These are phyloP conservation scores for Leucophenga montana DNA, from an alignment of 2,888 invertebrate genomes.

Conservation along the genomic window DNA sequence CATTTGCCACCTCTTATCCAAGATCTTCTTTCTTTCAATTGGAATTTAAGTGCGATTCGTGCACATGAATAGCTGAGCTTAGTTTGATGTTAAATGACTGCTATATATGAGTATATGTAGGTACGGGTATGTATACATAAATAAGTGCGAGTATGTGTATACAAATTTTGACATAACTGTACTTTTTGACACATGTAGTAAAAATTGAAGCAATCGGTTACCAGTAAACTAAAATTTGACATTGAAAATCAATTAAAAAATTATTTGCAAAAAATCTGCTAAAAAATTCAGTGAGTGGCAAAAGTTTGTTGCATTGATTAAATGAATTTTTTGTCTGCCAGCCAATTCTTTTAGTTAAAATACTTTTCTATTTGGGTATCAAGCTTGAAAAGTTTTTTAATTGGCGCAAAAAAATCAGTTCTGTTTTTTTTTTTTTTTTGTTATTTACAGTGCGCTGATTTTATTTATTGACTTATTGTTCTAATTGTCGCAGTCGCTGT, in stretches of 20 bases:
- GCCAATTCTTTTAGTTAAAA: not conserved
- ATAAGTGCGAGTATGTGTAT: too few species aligned
- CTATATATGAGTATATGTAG: too few species aligned
- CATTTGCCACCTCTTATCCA: not conserved
- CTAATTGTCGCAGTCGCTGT: too few species aligned
- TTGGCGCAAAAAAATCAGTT: too few species aligned
- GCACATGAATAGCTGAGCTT: too few species aligned
- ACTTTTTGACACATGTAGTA: not conserved
- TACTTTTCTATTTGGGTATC: constrained; percentile 24
- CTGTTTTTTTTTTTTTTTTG: too few species aligned
- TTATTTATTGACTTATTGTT: too few species aligned
- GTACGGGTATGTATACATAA: too few species aligned
- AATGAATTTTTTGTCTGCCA: constrained; percentile 3
- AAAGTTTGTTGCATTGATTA: not conserved
- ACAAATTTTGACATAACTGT: not conserved
- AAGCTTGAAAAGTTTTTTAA: constrained; percentile 21
- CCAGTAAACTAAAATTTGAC: constrained; percentile 21
- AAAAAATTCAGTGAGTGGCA: constrained; percentile 35
- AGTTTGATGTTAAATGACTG: too few species aligned
- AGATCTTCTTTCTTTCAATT: not conserved
- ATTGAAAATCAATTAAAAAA: constrained; percentile 45
- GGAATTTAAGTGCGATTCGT: too few species aligned
- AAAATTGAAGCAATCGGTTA: constrained; percentile 5
- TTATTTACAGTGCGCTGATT: too few species aligned
- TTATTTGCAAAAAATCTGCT: constrained; percentile 31